These are phyloP conservation scores for Isichthys henryi DNA, from an alignment of 2,113 vertebrate species.

Conservation along the genomic window DNA sequence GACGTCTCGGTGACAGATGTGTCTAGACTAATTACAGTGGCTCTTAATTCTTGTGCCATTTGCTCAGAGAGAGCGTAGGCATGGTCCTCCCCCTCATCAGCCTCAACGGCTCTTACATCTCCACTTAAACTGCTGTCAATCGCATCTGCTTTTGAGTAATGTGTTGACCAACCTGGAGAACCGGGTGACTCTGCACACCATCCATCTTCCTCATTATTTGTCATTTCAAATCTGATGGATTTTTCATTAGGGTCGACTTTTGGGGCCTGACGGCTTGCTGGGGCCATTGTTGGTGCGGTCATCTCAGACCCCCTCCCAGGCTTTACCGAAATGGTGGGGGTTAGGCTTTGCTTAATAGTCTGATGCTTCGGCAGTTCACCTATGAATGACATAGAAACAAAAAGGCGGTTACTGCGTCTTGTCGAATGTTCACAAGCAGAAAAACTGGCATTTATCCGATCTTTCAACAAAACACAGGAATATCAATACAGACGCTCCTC, in stretches of 20 bases:
- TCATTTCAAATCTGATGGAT: not conserved
- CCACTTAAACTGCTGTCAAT: conserved; percentile 33
- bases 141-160: conserved; percentile 38
- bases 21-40: not conserved
- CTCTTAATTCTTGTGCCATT: not conserved
- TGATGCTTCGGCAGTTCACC: conserved; percentile 40
- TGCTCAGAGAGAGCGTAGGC: conserved; percentile 37
- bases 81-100: conserved; percentile 37
- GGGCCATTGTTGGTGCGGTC: not conserved
- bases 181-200: conserved; percentile 5
- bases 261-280: conserved; percentile 14
- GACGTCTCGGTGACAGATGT: not conserved
- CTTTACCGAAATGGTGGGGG: conserved; percentile 25
- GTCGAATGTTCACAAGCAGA: not conserved
- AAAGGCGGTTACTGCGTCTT: conserved; percentile 28
- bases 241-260: conserved; percentile 11
- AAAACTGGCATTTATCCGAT: not conserved
- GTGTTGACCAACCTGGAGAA: conserved; percentile 1
- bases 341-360: conserved; percentile 37
- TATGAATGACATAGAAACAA: conserved; percentile 39
- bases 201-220: conserved; percentile 11
- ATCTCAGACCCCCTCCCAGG: conserved; percentile 10
- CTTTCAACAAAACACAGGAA: not conserved
- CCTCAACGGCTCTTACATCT: conserved; percentile 42
- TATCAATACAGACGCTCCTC: not conserved